These are phyloP conservation scores for Sesia bembeciformis DNA, from an alignment of 2,888 invertebrate genomes.

Conservation along the genomic window DNA sequence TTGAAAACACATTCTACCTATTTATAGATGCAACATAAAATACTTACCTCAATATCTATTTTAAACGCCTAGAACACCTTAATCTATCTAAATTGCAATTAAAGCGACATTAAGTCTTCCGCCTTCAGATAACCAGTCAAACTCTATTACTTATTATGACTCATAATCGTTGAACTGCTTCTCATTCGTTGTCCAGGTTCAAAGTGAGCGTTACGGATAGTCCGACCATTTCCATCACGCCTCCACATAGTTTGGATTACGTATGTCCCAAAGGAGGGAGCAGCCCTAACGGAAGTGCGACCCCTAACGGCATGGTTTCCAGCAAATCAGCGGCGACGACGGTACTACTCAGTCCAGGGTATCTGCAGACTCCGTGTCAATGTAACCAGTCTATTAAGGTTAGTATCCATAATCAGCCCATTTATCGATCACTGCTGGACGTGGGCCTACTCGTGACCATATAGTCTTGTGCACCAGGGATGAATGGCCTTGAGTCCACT, in stretches of 20 bases:
- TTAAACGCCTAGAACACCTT: no score
- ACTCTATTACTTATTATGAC: neutral
- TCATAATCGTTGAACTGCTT: neutral
- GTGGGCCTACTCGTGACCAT: no score
- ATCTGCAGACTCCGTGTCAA: conserved; percentile 60
- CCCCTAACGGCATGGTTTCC: conserved; percentile 59
- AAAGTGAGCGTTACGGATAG: conserved; percentile 60
- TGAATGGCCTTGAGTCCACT: no score
- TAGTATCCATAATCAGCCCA: neutral
- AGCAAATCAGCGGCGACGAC: conserved; percentile 51
- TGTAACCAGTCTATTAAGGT: conserved; percentile 66
- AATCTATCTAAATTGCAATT: neutral
- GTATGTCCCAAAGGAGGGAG: conserved; percentile 49
- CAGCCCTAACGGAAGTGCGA: conserved; percentile 57
- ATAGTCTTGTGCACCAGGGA: no score
- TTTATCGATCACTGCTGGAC: no score
- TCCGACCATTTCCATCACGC: conserved; percentile 62
- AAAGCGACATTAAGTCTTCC: neutral
- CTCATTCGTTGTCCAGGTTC: conserved; percentile 25
- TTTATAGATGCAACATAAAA: no score
- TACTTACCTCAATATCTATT: no score
- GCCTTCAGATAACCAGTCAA: neutral
- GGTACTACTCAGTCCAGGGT: conserved; percentile 58
- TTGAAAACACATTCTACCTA: no score
- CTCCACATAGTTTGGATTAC: conserved; percentile 64